These are phyloP conservation scores for Hephaestus fuliginosus DNA, from an alignment of 2,797 vertebrate species.

Conservation along the genomic window DNA sequence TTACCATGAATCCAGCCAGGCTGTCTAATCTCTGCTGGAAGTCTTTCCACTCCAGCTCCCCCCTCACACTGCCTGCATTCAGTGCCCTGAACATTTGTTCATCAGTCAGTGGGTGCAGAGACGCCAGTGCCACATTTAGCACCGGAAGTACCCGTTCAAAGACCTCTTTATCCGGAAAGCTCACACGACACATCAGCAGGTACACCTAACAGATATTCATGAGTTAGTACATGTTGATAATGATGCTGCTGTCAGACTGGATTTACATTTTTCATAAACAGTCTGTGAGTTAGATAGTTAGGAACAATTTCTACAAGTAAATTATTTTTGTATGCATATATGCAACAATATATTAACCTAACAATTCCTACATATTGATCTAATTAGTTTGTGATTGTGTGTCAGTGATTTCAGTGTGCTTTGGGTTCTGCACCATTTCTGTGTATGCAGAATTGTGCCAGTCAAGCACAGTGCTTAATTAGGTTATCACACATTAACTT, in stretches of 20 bases:
- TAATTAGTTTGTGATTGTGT: neutral
- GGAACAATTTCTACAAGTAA: neutral
- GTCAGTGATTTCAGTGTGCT: neutral
- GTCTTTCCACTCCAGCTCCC: slow-evolving; percentile 94
- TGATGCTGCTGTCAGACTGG: neutral
- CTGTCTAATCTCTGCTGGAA: slow-evolving; percentile 96
- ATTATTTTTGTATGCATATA: neutral
- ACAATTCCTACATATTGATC: neutral
- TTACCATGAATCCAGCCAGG: slow-evolving; percentile 94
- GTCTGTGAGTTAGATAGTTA: neutral
- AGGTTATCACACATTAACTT: neutral
- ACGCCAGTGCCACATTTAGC: slow-evolving; percentile 94
- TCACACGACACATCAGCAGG: slow-evolving; percentile 95
- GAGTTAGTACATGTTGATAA: slow-evolving; percentile 3
- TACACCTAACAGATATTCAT: slow-evolving; percentile 85
- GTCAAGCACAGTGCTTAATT: neutral
- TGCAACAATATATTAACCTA: neutral
- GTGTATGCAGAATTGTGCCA: neutral
- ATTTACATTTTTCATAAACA: neutral
- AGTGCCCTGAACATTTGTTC: slow-evolving; percentile 98
- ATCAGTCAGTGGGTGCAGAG: slow-evolving; percentile 97
- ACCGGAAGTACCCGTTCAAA: slow-evolving; percentile 94
- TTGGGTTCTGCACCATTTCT: neutral
- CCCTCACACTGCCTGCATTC: slow-evolving; percentile 91
- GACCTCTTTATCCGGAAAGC: slow-evolving; percentile 90